Evolutionary conservation across 2,888 invertebrate species (phyloP), one percentile per base, ranked within the genome.

Genomic region (Xanthia togata): DNA sequence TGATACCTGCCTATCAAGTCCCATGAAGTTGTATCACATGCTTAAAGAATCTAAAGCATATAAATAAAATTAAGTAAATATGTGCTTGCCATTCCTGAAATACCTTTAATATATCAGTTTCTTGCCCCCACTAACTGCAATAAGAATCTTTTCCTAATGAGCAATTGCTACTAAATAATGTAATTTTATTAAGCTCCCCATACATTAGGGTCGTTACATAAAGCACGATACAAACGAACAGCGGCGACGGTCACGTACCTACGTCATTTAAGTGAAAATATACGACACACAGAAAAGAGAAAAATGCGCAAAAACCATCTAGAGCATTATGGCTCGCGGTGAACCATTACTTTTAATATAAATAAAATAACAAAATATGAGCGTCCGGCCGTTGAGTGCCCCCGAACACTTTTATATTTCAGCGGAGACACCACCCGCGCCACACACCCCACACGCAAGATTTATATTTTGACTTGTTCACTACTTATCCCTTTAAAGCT

Each of bases 361-460:
- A 96, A 96, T 96, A 96, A 96, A 96, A 96, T 96, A 96, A 96
- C 96, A 96, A 96, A 96, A 96, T 96, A 96, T 96, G 96, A 96
- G 96, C 92, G 95, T 96, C 96, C 96, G 96, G 96, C 96, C 95
- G 96, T 93, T 93, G 96, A 95, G 96, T 95, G 95, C 95, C 96
- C 95, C 95, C 91, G 93, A 94, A 94, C 95, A 95, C 95, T 96
- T 96, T 96, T 96, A 95, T 96, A 96, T 95, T 95, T 94, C 94
- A 95, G 76, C 65, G 92, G 91, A 93, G 92, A 90, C 87, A 84
- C 90, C 89, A 90, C 90, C 91, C 90, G 91, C 70, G 63, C 71
- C 78, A 73, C 86, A 73, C 83, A 60, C 83, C 86, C 72, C 82
- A 81, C 81, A 86, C 86, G 82, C 78, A 89, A 89, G 91, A 90